phyloP scores from a whole-genome alignment of 2,888 invertebrate genomes.

The Halictus ligatus region DNA sequence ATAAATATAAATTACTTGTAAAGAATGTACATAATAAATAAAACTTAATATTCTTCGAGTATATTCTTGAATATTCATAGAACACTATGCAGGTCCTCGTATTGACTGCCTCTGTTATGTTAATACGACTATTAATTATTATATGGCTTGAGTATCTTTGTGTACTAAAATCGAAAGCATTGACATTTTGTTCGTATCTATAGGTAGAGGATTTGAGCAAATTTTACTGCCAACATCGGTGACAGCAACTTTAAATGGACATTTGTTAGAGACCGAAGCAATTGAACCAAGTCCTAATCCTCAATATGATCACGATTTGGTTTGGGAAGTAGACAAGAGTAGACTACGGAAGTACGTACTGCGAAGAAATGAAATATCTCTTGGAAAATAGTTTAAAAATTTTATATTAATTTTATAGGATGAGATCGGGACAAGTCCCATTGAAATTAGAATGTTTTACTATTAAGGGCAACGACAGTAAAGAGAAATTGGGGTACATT shows the following conservation, averaged over 20 bases:
- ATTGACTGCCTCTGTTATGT: not conserved
- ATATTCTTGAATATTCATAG: not conserved
- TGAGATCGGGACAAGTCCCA: slow-evolving; percentile 90
- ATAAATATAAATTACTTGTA: not conserved
- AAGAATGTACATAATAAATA: not conserved
- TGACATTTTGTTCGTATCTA: not conserved
- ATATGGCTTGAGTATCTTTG: not conserved
- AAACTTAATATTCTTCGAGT: not conserved
- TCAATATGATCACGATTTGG: slow-evolving; percentile 89
- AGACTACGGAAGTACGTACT: slow-evolving; percentile 88
- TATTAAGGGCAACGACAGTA: slow-evolving; percentile 85
- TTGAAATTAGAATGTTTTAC: slow-evolving; percentile 90
- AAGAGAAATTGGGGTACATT: slow-evolving; percentile 89
- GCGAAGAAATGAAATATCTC: not conserved
- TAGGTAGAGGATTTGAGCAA: slow-evolving; percentile 87
- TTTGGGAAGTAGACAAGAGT: slow-evolving; percentile 92
- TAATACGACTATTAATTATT: not conserved
- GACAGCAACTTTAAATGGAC: slow-evolving; percentile 88
- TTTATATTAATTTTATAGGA: slow-evolving; percentile 84
- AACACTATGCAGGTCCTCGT: not conserved
- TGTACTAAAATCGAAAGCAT: not conserved
- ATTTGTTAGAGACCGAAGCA: slow-evolving; percentile 89
- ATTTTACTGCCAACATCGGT: slow-evolving; percentile 86
- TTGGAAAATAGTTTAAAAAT: slow-evolving; percentile 54
- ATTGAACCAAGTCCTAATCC: slow-evolving; percentile 87